Conservation (phyloP, 2,113 vertebrate species). For the Galemys pyrenaicus region DNA sequence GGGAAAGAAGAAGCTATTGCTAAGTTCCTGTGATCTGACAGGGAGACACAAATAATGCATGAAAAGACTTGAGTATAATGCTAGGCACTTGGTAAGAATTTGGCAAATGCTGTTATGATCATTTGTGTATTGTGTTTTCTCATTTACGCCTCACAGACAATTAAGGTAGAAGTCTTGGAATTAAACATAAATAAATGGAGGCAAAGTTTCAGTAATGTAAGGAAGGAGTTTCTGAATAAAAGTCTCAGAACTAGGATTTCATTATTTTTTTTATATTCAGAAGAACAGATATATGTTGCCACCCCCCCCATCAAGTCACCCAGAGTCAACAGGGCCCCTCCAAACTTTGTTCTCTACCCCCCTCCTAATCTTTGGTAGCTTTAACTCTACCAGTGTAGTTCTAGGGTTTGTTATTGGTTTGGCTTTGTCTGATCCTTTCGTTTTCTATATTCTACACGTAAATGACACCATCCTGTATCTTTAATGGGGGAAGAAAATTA, state of each 20-base stretch:
- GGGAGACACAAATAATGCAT: background rate
- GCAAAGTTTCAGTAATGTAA: background rate
- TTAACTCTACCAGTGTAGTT: no score
- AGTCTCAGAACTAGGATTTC: background rate
- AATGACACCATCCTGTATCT: no score
- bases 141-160: background rate
- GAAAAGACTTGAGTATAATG: background rate
- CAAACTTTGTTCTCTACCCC: no score
- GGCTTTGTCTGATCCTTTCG: no score
- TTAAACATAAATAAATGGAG: background rate
- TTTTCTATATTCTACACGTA: no score
- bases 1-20: background rate
- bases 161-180: background rate
- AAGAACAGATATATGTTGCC: no score
- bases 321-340: no score
- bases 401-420: no score
- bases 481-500: no score
- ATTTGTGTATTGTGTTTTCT: background rate
- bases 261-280: no score
- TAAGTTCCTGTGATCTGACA: background rate
- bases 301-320: no score
- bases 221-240: background rate
- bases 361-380: no score
- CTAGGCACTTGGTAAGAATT: background rate
- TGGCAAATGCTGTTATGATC: background rate